phyloP scores from a whole-genome alignment of 2,797 vertebrate genomes.

The Phalanger gymnotis region DNA sequence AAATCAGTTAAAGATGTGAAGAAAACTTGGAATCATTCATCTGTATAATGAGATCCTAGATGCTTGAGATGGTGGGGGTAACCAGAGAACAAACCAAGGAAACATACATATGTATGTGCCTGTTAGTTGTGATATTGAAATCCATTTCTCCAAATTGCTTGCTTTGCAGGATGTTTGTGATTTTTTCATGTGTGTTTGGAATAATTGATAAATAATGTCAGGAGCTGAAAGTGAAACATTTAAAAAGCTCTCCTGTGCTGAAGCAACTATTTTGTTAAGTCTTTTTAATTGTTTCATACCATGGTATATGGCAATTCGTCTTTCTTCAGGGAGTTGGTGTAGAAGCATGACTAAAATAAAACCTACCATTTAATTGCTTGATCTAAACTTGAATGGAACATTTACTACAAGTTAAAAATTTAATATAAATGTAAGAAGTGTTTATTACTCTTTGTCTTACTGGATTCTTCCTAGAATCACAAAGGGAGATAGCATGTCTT shows the following conservation, averaged over 20 bases:
- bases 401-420: neutral
- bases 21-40: constrained; percentile 32
- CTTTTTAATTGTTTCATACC: neutral
- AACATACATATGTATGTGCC: constrained; percentile 1
- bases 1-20: constrained; percentile 64
- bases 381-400: neutral
- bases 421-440: neutral
- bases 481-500: neutral
- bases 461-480: neutral
- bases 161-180: neutral
- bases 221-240: neutral
- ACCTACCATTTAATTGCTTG: neutral
- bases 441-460: neutral
- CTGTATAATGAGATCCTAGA: constrained; percentile 74
- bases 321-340: neutral
- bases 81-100: neutral
- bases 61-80: constrained; percentile 1
- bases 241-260: neutral
- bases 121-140: neutral
- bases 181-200: neutral
- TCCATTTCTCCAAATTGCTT: neutral
- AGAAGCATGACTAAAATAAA: neutral
- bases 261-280: neutral
- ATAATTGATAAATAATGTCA: neutral
- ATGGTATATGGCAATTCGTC: neutral